phyloP scores from a whole-genome alignment of 2,113 vertebrate species.

The Sphaerodactylus townsendi region DNA sequence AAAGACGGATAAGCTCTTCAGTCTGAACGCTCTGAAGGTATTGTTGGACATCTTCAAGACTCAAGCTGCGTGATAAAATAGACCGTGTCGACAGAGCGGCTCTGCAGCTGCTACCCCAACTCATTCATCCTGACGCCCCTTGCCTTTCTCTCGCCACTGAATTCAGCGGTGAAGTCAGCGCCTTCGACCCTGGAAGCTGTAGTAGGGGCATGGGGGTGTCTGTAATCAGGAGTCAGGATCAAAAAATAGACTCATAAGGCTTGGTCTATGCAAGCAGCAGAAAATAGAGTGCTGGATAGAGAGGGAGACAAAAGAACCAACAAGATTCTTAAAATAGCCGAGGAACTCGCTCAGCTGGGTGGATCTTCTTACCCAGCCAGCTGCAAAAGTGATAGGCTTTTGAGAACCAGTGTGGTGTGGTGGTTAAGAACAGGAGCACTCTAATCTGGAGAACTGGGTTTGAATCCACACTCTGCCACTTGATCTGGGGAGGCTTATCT shows the following conservation, averaged over 20 bases:
- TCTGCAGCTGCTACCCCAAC: constrained; percentile 45
- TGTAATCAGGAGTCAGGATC: constrained; percentile 57
- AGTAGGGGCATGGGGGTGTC: constrained; percentile 10
- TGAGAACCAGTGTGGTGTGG: no score
- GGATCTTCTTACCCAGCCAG: no score
- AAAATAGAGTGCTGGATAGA: background rate
- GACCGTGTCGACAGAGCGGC: constrained; percentile 36
- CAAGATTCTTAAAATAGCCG: no score
- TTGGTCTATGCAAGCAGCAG: background rate
- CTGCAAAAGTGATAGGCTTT: no score
- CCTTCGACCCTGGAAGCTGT: constrained; percentile 32
- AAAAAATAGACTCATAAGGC: constrained; percentile 58
- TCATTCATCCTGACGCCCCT: constrained; percentile 36
- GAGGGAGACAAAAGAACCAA: background rate
- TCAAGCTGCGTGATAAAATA: constrained; percentile 52
- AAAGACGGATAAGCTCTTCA: constrained; percentile 55
- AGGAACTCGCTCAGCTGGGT: no score
- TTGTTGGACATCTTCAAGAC: constrained; percentile 50
- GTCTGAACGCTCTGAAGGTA: constrained; percentile 60
- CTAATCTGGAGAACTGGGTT: no score
- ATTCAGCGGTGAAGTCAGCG: constrained; percentile 67
- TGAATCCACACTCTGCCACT: no score
- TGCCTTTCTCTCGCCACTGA: constrained; percentile 39
- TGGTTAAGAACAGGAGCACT: no score
- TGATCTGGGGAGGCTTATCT: no score